Evolutionary conservation across 2,888 invertebrate species (phyloP).

Genomic region (Machimus rusticus): DNA sequence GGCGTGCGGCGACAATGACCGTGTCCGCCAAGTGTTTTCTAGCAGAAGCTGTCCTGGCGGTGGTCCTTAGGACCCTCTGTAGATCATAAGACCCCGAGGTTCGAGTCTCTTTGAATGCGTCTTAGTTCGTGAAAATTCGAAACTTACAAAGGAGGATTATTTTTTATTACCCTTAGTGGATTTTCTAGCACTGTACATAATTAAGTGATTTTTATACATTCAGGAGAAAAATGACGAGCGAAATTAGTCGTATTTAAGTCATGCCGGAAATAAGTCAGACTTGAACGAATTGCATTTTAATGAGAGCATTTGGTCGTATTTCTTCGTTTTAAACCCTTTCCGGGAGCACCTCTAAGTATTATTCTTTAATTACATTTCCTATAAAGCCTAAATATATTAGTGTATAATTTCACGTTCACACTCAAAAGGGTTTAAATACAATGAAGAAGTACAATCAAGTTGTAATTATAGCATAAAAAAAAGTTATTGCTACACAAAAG

Average conservation of each 20-base stretch:
- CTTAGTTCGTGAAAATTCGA: background rate
- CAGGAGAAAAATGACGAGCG: background rate
- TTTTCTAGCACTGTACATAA: slow-evolving; percentile 16
- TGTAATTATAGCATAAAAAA: background rate
- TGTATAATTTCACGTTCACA: too few relatives aligned
- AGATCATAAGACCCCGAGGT: background rate
- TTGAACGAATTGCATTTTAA: background rate
- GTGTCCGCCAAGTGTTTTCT: background rate
- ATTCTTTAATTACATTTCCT: background rate
- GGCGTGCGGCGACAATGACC: background rate
- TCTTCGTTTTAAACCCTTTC: background rate
- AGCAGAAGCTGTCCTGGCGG: background rate
- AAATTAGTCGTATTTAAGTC: background rate
- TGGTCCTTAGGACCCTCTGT: background rate
- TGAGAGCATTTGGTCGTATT: background rate
- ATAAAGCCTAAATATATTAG: background rate
- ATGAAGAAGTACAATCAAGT: background rate
- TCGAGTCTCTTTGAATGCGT: background rate
- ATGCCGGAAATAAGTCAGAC: background rate
- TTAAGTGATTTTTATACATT: slow-evolving; percentile 35
- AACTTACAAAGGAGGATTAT: background rate
- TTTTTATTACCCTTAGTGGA: background rate
- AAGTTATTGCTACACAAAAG: background rate
- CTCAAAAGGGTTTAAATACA: background rate
- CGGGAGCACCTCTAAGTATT: background rate